A percentile compares a stretch with the other conserved stretches of the same genome.
phyloP scores from a whole-genome alignment of 2,113 vertebrate species.

The Xenopus borealis region DNA sequence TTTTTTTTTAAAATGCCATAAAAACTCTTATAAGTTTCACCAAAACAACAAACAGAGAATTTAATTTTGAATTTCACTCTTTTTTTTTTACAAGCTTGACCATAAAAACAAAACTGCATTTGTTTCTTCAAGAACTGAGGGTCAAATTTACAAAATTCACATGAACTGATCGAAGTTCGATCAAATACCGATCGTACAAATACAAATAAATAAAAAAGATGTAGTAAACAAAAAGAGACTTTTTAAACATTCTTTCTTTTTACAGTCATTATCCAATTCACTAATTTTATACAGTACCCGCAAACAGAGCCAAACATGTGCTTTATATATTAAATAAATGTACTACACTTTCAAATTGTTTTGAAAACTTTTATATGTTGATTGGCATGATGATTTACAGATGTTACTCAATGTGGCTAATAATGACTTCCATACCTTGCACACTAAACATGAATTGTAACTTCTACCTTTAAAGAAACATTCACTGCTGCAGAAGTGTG shows the following conservation, averaged over 20 bases:
- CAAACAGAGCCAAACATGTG: constrained; percentile 2
- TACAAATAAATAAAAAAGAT: not conserved
- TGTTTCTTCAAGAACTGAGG: no score
- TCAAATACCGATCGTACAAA: no score
- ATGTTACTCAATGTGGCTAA: constrained; percentile 10
- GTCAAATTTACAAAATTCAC: no score
- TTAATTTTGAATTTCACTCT: no score
- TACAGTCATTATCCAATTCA: constrained; percentile 2
- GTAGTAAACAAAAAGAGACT: no score
- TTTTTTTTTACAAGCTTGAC: no score
- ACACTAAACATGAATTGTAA: not conserved
- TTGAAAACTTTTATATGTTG: constrained; percentile 15
- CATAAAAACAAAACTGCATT: no score
- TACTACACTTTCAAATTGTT: not conserved
- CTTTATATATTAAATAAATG: constrained; percentile 19
- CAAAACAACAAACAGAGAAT: no score
- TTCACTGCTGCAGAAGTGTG: not conserved
- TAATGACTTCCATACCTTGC: constrained; percentile 19
- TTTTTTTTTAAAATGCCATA: no score
- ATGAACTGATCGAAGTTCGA: no score
- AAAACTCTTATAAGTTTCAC: no score
- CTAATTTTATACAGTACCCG: constrained; percentile 18
- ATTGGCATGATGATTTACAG: constrained; percentile 32
- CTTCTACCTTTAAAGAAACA: constrained; percentile 1
- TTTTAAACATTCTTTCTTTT: not conserved